Evolutionary conservation across 2,113 vertebrate genomes (phyloP).

Genomic region (Podilymbus podiceps): DNA sequence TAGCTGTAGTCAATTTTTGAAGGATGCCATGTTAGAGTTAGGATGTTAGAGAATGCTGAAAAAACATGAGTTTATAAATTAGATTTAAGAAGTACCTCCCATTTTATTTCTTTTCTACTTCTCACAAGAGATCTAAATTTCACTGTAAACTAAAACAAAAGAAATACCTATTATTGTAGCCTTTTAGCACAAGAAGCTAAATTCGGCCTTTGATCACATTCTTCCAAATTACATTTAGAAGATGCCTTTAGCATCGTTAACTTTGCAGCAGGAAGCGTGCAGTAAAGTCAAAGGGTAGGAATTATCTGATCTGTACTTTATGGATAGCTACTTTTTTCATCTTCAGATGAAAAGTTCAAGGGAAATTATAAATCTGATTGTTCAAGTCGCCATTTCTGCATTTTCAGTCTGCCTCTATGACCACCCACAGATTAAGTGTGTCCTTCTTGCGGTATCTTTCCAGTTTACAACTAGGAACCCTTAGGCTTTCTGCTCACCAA

Average conservation of each 20-base stretch:
- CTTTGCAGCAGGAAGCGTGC: background rate
- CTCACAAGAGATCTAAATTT: background rate
- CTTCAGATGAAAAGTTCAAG: background rate
- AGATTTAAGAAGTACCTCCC: background rate
- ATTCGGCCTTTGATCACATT: background rate
- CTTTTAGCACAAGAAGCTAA: background rate
- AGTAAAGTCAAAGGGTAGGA: background rate
- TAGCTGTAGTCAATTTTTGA: background rate
- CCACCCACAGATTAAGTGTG: background rate
- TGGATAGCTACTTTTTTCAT: background rate
- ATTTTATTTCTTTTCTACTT: background rate
- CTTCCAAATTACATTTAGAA: background rate
- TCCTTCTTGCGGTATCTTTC: background rate
- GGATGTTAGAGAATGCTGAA: background rate
- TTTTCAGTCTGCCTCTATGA: background rate
- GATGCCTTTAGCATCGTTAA: background rate
- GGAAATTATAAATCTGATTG: background rate
- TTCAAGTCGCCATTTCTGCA: background rate
- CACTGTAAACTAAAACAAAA: background rate
- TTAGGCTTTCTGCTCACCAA: background rate
- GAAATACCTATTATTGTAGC: background rate
- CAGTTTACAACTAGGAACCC: background rate
- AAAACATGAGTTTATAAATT: background rate
- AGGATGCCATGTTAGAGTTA: background rate
- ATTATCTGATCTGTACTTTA: background rate